Evolutionary conservation across 2,113 vertebrate species (phyloP), one percentile per base, ranked within the genome.

Genomic region (Cyprinus carpio): DNA sequence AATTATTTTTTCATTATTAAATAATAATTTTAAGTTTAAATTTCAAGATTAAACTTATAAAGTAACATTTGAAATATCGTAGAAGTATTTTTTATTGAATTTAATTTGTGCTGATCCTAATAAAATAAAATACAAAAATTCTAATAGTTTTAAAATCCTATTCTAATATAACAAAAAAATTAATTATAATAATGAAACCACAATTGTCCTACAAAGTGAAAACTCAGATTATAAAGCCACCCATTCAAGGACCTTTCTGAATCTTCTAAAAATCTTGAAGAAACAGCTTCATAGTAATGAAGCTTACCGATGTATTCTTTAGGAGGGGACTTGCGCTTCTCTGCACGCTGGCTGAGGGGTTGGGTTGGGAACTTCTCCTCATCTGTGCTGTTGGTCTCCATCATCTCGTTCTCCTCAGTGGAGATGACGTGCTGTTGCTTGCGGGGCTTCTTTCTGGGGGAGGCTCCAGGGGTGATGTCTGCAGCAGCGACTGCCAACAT

Each of bases 401-500:
- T 96, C 97, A 99, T 99, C 85, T 99, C 98, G 0, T 96, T 98
- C 89, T 99, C 98, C 90, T 99, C 98, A 0, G 98, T 99, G 20
- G 97, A 99, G 89, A 99, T 99, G 49, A 99, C 94, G 0, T 99
- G 98, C 92, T 99, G 98, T 91, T 99, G 98, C 90, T 99, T 99
- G 46, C 98, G 95, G 43, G 98, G 98, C 84, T 99, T 99, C 90
- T 99, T 99, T 89, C 98, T 95, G 0, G 98, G 98, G 0, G 98
- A 99, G 79, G 98, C 98, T 87, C 98, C 98, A 0, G 96, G 96
- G 1, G 49, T 18, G 7, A 85, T 67, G 16, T 87, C 88, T 16
- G 58, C 29, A 75, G 64, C 1, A 1, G 83, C 56, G 4, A 87
- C 72, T 13, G 64, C 49, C 31, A 89, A 84, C 75, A 71, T 76